Evolutionary conservation across 2,888 invertebrate genomes (phyloP), one percentile per base, ranked within the genome.

Genomic region (Prosapia bicincta): DNA sequence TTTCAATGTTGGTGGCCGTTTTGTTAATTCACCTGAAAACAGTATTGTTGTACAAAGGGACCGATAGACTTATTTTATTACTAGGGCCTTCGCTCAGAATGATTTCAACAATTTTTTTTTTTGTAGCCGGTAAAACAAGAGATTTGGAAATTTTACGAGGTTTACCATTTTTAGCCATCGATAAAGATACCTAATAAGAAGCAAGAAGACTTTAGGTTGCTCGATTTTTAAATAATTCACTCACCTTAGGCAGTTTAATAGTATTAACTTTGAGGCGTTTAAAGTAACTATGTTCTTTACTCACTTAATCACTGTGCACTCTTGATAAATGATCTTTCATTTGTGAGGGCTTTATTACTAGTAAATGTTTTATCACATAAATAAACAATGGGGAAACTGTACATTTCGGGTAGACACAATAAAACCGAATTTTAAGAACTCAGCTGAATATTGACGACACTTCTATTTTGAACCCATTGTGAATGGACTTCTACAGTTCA

Each of bases 1-100:
- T n/a, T 69, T 69, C 32, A 69, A 69, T 23, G 30, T 69, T 32
- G 20, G 32, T 20, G 23, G 30, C 70, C 70, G 30, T 69, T 69
- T 69, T 32, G 20, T 69, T 32, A n/a, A 69, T 69, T n/a, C 32
- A 20, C 30, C 70, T 24, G 26, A 32, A 69, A 69, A 69, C 70
- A 69, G 70, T 69, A 25, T 69, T 69, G 66, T 66, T 66, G 66
- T 23, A 20, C 15, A 25, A 66, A 66, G 66, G 66, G 20, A 66
- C 38, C 15, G 38, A 38, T 38, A 13, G 38, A 38, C 38, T 38
- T 38, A n/a, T 38, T 10, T 38, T 38, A 38, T 38, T 38, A 38
- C 38, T 38, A 38, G 38, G 15, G 13, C 38, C 38, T 15, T 38
- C 38, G 10, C 38, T 15, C 15, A 38, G 10, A 9, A 38, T 38